Conservation (phyloP, 2,113 vertebrate species). For the Pandion haliaetus region DNA sequence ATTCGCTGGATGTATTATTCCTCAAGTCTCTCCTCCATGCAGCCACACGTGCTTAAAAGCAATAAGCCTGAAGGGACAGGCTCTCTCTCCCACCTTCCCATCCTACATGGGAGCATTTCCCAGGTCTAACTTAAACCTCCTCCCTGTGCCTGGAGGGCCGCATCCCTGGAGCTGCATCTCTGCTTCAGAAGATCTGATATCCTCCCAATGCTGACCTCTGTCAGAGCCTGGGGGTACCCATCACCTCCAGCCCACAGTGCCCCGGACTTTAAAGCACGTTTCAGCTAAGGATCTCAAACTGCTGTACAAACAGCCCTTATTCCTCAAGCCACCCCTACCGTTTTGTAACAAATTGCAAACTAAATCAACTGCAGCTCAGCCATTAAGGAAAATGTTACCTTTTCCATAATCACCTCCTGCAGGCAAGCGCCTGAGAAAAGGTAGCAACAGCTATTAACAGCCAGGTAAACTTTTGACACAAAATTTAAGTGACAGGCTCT, state of each 20-base stretch:
- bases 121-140: not conserved
- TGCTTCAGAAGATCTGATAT: not conserved
- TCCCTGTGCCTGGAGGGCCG: not conserved
- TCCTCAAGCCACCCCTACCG: not conserved
- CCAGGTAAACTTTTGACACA: not conserved
- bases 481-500: not conserved
- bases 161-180: not conserved
- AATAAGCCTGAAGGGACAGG: not conserved
- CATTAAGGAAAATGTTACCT: not conserved
- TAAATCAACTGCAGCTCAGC: not conserved
- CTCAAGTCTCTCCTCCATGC: not conserved
- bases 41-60: not conserved
- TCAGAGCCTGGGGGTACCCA: not conserved
- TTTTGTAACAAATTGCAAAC: conserved; percentile 33
- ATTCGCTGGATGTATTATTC: not conserved
- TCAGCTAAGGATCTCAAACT: not conserved
- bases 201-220: not conserved
- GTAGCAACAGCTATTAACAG: not conserved
- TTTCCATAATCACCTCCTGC: conserved; percentile 4
- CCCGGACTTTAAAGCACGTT: not conserved
- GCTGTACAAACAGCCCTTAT: conserved; percentile 20
- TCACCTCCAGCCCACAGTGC: not conserved
- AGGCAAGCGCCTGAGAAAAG: not conserved
- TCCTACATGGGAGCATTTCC: not conserved
- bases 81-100: not conserved